phyloP scores from a whole-genome alignment of 2,888 invertebrate species.

The Clepsis dumicolana region DNA sequence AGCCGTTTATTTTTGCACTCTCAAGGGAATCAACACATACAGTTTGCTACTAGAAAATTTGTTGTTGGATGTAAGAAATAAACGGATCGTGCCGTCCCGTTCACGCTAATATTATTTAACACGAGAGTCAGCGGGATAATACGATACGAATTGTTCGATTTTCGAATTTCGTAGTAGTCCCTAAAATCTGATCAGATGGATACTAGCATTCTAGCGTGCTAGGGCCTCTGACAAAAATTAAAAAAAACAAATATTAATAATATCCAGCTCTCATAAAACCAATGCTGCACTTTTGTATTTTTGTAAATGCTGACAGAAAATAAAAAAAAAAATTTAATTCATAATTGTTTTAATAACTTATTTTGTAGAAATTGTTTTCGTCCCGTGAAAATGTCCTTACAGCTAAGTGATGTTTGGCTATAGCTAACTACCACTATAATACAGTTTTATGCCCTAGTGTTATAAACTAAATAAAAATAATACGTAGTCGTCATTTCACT shows the following conservation, averaged over 20 bases:
- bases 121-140: no score
- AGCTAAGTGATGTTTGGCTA: constrained; percentile 38
- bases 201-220: no score
- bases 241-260: no score
- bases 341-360: constrained; percentile 33
- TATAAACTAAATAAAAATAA: constrained; percentile 13
- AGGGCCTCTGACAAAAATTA: no score
- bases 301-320: constrained; percentile 10
- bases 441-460: constrained; percentile 24
- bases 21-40: no score
- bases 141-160: no score
- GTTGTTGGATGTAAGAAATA: background rate
- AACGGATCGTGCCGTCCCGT: no score
- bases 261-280: no score
- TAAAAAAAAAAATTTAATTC: constrained; percentile 15
- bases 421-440: constrained; percentile 33
- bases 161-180: no score
- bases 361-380: constrained; percentile 31
- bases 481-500: constrained; percentile 54
- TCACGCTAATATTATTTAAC: no score
- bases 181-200: no score
- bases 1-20: no score
- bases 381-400: constrained; percentile 29
- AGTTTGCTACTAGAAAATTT: constrained; percentile 23
- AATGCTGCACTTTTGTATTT: background rate